Percentiles rank a stretch among this genome's conserved stretches.
These are phyloP conservation scores for Drosophila pegasa DNA, from an alignment of 2,888 invertebrate species.

Conservation along the genomic window DNA sequence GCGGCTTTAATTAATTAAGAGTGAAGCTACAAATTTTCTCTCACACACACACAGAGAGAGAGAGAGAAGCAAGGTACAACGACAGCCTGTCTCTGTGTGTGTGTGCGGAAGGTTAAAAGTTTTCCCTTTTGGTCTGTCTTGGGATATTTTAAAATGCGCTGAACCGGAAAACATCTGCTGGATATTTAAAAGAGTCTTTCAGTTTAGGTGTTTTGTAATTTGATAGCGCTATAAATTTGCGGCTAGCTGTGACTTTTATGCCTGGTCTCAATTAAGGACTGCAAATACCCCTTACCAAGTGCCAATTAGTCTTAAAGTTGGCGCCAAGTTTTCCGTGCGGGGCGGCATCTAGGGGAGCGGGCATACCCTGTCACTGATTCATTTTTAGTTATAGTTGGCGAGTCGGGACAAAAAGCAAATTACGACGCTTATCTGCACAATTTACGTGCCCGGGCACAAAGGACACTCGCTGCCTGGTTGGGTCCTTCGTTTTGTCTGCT, in stretches of 20 bases:
- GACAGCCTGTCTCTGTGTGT: constrained; percentile 1
- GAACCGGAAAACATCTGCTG: constrained; percentile 29
- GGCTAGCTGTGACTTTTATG: background rate
- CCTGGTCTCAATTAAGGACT: constrained; percentile 6
- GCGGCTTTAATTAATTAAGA: constrained; percentile 68
- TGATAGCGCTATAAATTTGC: constrained; percentile 19
- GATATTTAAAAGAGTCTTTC: constrained; percentile 21
- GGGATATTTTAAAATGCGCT: constrained; percentile 25
- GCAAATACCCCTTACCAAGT: constrained; percentile 1
- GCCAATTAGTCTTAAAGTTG: background rate
- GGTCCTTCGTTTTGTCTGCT: constrained; percentile 35
- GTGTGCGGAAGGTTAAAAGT: constrained; percentile 16
- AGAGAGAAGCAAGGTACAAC: background rate
- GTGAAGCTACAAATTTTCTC: constrained; percentile 30
- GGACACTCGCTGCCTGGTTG: constrained; percentile 35
- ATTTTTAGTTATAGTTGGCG: constrained; percentile 34
- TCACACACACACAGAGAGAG: background rate
- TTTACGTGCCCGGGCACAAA: constrained; percentile 59
- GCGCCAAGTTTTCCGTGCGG: background rate
- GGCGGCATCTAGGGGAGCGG: constrained; percentile 4
- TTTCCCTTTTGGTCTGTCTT: constrained; percentile 13
- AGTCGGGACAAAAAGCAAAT: constrained; percentile 61
- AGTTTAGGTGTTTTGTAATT: constrained; percentile 8
- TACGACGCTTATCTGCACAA: constrained; percentile 61
- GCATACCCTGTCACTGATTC: background rate